Percentiles rank a stretch among this genome's conserved stretches.
Conservation (phyloP, 2,113 vertebrate genomes). For the Zosterops hypoxanthus region DNA sequence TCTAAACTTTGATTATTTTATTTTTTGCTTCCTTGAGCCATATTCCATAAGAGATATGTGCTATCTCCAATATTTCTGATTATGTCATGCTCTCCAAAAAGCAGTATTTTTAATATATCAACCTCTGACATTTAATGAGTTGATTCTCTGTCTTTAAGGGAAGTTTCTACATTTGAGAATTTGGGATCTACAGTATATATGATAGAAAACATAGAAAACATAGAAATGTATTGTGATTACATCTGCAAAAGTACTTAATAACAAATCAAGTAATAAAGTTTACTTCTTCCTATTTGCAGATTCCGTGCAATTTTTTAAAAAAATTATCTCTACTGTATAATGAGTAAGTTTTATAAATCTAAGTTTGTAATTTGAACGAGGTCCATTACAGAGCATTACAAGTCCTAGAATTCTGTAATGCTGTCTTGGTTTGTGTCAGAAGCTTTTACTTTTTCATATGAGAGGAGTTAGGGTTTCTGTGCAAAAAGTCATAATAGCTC, state of each 20-base stretch:
- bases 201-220: background rate
- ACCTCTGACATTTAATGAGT: background rate
- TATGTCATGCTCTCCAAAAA: background rate
- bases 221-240: background rate
- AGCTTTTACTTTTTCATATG: background rate
- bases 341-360: background rate
- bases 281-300: background rate
- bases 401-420: background rate
- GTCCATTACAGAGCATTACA: background rate
- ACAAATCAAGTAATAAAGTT: background rate
- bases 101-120: background rate
- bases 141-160: background rate
- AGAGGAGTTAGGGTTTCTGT: background rate
- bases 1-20: background rate
- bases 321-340: background rate
- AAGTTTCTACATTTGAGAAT: background rate
- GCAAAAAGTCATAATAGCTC: background rate
- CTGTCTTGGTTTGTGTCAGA: background rate
- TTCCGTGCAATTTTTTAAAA: background rate
- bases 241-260: background rate
- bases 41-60: background rate
- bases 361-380: background rate
- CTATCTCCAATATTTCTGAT: background rate
- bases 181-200: background rate
- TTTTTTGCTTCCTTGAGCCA: background rate